Conservation (phyloP, 2,888 invertebrate species). For the Diaperis boleti region DNA sequence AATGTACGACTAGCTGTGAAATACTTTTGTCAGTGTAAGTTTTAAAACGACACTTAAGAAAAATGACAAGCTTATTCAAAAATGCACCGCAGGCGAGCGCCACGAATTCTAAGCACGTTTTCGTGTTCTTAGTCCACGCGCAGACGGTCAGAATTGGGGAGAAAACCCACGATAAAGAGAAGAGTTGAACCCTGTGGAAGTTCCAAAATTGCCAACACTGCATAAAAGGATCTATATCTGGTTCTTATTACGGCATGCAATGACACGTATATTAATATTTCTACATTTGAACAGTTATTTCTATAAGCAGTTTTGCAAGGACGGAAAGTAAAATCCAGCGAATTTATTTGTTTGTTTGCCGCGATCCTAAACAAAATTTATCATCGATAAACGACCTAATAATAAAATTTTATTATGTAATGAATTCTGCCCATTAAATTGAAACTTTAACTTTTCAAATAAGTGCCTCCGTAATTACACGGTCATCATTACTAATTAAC, state of each 20-base stretch:
- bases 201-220: conserved; percentile 40
- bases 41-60: conserved; percentile 28
- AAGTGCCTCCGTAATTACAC: too few species aligned
- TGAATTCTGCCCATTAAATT: too few species aligned
- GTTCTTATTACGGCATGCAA: conserved; percentile 36
- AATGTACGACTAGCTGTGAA: conserved; percentile 8
- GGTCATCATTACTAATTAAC: too few species aligned
- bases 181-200: conserved; percentile 17
- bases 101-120: conserved; percentile 34
- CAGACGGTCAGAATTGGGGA: conserved; percentile 40
- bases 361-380: too few species aligned
- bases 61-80: conserved; percentile 39
- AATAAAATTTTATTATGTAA: too few species aligned
- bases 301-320: not conserved
- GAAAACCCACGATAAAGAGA: conserved; percentile 28
- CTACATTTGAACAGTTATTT: conserved; percentile 7
- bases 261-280: conserved; percentile 34
- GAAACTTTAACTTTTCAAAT: too few species aligned
- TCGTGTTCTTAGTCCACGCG: conserved; percentile 34
- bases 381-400: too few species aligned
- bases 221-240: conserved; percentile 38
- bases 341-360: not conserved
- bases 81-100: conserved; percentile 33
- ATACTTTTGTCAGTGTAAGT: conserved; percentile 22
- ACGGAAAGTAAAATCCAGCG: not conserved